These are phyloP conservation scores for Melipona quadrifasciata DNA, from an alignment of 1,140 invertebrate genomes.

Conservation along the genomic window DNA sequence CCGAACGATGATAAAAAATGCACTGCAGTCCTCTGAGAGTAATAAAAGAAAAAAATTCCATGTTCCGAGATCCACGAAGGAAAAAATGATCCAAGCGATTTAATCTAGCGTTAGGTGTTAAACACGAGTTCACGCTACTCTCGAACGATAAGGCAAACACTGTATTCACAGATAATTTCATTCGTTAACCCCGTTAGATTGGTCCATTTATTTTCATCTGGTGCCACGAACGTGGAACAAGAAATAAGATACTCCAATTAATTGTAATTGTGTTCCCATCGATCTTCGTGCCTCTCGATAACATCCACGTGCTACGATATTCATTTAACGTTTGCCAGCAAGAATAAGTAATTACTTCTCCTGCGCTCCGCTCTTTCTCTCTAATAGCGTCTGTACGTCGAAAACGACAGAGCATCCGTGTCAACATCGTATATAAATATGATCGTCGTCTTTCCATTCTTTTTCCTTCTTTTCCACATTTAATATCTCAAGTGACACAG, in stretches of 20 bases:
- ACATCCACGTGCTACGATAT: slow-evolving; percentile 28
- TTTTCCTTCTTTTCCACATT: background rate
- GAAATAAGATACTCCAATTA: slow-evolving; percentile 53
- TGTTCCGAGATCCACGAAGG: background rate
- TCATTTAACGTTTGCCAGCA: slow-evolving; percentile 30
- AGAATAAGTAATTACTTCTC: slow-evolving; percentile 48
- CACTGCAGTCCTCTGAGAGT: background rate
- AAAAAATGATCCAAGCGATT: background rate
- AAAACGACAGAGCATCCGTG: slow-evolving; percentile 25
- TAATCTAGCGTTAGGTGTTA: background rate
- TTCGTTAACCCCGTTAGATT: slow-evolving; percentile 52
- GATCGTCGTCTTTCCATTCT: background rate
- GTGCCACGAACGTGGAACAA: background rate
- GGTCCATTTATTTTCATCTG: slow-evolving; percentile 60
- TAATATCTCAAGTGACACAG: background rate
- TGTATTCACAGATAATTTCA: slow-evolving; percentile 59
- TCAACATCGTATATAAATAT: slow-evolving; percentile 18
- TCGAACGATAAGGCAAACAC: slow-evolving; percentile 12
- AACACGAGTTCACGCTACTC: background rate
- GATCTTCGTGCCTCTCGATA: slow-evolving; percentile 53
- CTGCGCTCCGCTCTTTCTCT: background rate
- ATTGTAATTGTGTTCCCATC: slow-evolving; percentile 56
- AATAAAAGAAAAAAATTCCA: background rate
- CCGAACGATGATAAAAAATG: background rate
- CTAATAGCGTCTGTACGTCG: background rate